These are phyloP conservation scores for Botia kubotai DNA, from an alignment of 2,797 vertebrate genomes.

Conservation along the genomic window DNA sequence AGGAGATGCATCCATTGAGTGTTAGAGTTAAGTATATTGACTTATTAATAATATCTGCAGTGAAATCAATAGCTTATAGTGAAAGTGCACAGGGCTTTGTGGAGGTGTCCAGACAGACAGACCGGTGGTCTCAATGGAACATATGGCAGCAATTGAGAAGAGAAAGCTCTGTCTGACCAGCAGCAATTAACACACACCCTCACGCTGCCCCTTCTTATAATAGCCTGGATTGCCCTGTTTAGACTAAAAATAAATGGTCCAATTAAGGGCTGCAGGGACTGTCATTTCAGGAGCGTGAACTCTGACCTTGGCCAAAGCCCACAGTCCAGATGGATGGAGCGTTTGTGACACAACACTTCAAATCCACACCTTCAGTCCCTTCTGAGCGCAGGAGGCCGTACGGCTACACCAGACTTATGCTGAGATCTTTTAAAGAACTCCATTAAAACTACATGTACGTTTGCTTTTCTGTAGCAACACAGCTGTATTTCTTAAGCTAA, in stretches of 20 bases:
- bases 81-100: slow-evolving; percentile 76
- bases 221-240: slow-evolving; percentile 82
- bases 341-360: neutral
- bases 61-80: slow-evolving; percentile 36
- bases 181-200: slow-evolving; percentile 86
- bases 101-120: slow-evolving; percentile 58
- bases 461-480: slow-evolving; percentile 23
- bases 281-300: slow-evolving; percentile 79
- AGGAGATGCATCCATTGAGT: neutral
- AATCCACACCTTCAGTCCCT: neutral
- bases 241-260: slow-evolving; percentile 88
- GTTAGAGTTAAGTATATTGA: neutral
- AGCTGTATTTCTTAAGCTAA: slow-evolving; percentile 25
- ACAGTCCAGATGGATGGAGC: slow-evolving; percentile 37
- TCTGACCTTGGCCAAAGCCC: slow-evolving; percentile 78
- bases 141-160: slow-evolving; percentile 85
- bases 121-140: slow-evolving; percentile 68
- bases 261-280: slow-evolving; percentile 77
- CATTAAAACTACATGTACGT: neutral
- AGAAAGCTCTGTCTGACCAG: slow-evolving; percentile 79
- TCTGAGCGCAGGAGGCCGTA: neutral
- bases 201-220: slow-evolving; percentile 88
- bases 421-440: neutral
- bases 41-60: neutral
- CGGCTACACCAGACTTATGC: neutral